Evolutionary conservation across 2,113 vertebrate species (phyloP), one percentile per base, ranked within the genome.

Genomic region (Jacana jacana): DNA sequence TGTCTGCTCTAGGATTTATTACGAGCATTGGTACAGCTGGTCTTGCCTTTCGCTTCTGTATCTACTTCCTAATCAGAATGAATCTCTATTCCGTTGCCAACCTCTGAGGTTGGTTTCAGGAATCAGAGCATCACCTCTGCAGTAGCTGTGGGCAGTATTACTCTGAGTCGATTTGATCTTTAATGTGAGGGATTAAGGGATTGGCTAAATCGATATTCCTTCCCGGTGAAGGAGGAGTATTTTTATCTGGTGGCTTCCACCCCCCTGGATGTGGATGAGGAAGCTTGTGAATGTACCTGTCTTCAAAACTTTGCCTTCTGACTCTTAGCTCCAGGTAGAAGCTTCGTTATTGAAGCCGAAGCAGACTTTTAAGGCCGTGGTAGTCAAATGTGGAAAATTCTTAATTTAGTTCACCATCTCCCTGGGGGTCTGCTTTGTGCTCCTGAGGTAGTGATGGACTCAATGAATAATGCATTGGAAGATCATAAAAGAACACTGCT

Each of bases 121-220:
- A 82, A 80, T 83, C 49, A 81, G 80, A 88, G 72, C 75, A 91
- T 88, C 83, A 30, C 60, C 68, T 86, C 82, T 90, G 51, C 44
- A 78, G 35, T 88, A 88, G 76, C 82, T 86, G 51, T 88, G 79
- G 79, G 79, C 91, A 78, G 39, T 63, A 33, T 83, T 83, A 27
- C 64, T 89, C 66, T 58, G 49, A 83, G 66, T 39, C 54, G 86
- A 58, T 87, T 87, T 89, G 8, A 37, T 87, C 81, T 92, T 65
- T 84, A 81, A 68, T 80, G n/a, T 61, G 84, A 75, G 37, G 54
- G 81, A 91, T 95, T 95, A 94, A 71, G 61, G 63, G n/a, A n/a
- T 39, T 77, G 78, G 37, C 49, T 63, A 46, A 83, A 7, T 63
- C 0, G 2, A 39, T 88, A 85, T 52, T 86, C 58, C 58, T 86